Conservation (phyloP, 2,888 invertebrate genomes). For the Athrips mouffetella region DNA sequence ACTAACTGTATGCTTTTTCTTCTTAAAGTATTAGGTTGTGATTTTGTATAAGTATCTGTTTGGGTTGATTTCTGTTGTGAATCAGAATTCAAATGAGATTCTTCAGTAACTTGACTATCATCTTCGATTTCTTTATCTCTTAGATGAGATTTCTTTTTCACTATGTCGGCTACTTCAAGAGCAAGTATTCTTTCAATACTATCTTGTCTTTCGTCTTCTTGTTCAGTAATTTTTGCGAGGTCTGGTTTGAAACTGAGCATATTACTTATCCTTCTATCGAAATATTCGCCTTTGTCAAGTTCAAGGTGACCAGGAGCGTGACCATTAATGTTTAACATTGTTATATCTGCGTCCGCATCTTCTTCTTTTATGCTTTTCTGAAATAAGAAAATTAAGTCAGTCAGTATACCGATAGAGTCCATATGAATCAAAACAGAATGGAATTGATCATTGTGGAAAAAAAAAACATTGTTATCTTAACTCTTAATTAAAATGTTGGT, state of each 20-base stretch:
- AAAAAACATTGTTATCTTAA: background rate
- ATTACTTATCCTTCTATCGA: slow-evolving; percentile 58
- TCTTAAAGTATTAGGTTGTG: slow-evolving; percentile 49
- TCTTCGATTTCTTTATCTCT: slow-evolving; percentile 28
- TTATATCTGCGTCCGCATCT: slow-evolving; percentile 45
- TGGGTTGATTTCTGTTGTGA: slow-evolving; percentile 49
- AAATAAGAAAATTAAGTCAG: too few species aligned
- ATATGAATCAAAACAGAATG: too few species aligned
- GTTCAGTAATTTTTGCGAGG: slow-evolving; percentile 43
- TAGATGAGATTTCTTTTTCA: slow-evolving; percentile 44
- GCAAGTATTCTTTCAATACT: slow-evolving; percentile 50
- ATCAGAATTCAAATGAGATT: slow-evolving; percentile 37
- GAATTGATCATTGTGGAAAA: background rate
- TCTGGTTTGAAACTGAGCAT: slow-evolving; percentile 63
- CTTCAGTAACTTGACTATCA: slow-evolving; percentile 30
- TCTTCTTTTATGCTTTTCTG: slow-evolving; percentile 63
- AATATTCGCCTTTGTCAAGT: slow-evolving; percentile 39
- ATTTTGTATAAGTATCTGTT: slow-evolving; percentile 44
- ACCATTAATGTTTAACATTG: slow-evolving; percentile 49
- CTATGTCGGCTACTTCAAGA: slow-evolving; percentile 54
- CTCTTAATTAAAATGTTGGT: background rate
- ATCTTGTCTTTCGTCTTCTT: slow-evolving; percentile 35
- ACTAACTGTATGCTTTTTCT: slow-evolving; percentile 60
- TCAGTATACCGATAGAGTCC: too few species aligned
- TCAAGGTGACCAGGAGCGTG: slow-evolving; percentile 36